These are phyloP conservation scores for Bothrops jararaca DNA, from an alignment of 2,113 vertebrate genomes.

Conservation along the genomic window DNA sequence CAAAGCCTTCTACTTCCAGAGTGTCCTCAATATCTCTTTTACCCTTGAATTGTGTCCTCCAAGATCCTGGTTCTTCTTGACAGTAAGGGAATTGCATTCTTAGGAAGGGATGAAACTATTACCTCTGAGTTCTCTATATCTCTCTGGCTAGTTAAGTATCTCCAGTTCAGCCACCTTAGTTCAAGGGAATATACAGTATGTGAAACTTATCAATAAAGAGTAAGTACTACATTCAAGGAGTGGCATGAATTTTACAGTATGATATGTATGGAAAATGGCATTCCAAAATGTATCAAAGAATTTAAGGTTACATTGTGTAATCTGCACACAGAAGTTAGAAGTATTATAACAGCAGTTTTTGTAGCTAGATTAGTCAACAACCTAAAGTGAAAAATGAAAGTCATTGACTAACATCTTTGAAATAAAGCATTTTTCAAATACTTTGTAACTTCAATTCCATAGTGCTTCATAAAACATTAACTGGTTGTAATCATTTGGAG, in stretches of 20 bases:
- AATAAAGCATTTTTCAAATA: slow-evolving; percentile 75
- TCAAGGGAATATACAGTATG: background rate
- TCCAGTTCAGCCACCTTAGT: background rate
- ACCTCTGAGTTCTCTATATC: background rate
- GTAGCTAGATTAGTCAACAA: slow-evolving; percentile 83
- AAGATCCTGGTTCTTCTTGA: background rate
- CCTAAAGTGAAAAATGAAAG: slow-evolving; percentile 71
- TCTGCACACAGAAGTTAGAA: slow-evolving; percentile 63
- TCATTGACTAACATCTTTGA: slow-evolving; percentile 69
- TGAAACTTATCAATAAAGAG: background rate
- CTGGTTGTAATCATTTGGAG: slow-evolving; percentile 87
- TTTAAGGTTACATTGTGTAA: slow-evolving; percentile 64
- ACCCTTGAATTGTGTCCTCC: background rate
- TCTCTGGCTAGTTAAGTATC: background rate
- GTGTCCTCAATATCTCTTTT: background rate
- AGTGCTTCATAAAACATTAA: slow-evolving; percentile 82
- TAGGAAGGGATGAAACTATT: background rate
- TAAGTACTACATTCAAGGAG: slow-evolving; percentile 28
- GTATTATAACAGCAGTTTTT: slow-evolving; percentile 65
- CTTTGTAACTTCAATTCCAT: slow-evolving; percentile 82
- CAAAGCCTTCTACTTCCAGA: background rate
- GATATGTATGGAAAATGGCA: slow-evolving; percentile 30
- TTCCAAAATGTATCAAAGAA: slow-evolving; percentile 57
- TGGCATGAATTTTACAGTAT: background rate
- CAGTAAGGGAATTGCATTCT: background rate